phyloP scores from a whole-genome alignment of 2,113 vertebrate genomes.

The Alethe diademata region DNA sequence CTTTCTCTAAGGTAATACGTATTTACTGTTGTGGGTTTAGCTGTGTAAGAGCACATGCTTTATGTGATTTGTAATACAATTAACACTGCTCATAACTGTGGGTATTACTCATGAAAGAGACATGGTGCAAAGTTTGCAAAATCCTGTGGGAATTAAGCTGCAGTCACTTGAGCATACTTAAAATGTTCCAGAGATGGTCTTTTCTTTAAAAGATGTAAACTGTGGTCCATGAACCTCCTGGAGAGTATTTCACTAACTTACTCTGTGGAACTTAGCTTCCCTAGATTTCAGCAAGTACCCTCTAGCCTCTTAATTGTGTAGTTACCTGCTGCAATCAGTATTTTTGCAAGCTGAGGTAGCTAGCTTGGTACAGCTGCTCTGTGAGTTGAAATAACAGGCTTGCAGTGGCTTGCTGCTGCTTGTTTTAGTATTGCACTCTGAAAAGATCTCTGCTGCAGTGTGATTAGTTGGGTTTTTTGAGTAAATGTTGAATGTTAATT shows the following conservation, averaged over 20 bases:
- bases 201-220: background rate
- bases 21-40: background rate
- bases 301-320: background rate
- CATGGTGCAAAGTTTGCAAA: fast-evolving
- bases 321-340: background rate
- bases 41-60: fast-evolving
- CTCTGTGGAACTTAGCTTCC: background rate
- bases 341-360: background rate
- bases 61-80: fast-evolving
- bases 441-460: background rate
- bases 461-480: background rate
- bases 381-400: background rate
- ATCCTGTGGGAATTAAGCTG: background rate
- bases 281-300: background rate
- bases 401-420: background rate
- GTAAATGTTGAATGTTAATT: background rate
- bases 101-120: background rate
- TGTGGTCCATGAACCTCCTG: background rate
- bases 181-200: background rate
- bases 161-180: background rate
- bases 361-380: background rate
- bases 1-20: background rate
- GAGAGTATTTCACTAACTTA: background rate
- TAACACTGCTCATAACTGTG: background rate
- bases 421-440: background rate